Evolutionary conservation across 2,888 invertebrate species (phyloP), one percentile per base, ranked within the genome.

Genomic region (Eulithis prunata): DNA sequence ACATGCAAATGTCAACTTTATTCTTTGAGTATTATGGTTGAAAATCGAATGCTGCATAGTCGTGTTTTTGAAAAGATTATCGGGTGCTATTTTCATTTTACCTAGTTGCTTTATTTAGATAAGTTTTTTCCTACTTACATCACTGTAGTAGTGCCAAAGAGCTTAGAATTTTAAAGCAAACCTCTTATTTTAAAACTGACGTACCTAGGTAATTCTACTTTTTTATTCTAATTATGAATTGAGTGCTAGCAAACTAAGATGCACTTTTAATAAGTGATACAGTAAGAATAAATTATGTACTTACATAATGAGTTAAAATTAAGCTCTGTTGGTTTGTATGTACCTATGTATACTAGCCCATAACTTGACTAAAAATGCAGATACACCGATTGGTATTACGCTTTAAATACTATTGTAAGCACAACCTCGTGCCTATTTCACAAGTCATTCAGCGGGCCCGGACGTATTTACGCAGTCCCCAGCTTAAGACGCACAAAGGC

Each of bases 1-100:
- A 73, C 77, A 77, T 71, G 57, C 71, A 65, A 84, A 77, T 71
- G 70, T 38, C 70, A 51, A 78, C 83, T 77, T 77, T 80, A 73
- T 67, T 6, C 1, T 56, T 13, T 58, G 59, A 21, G 5, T 0
- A 13, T 63, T 76, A 84, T 66, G 79, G 81, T 78, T 64, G 71
- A 75, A 77, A 77, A 75, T 68, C 51, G 67, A 71, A 64, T 71
- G 73, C 60, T 56, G 52, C 57, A 60, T 71, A 54, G 54, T 49
- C 61, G 68, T 59, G 70, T 68, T 69, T 68, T 66, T 66, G 73
- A 71, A 70, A 75, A 77, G 60, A 78, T 72, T 64, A 66, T 74
- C 63, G 70, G 64, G 72, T 72, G 59, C 52, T 69, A 64, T 65
- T 69, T 69, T 63, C 64, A 64, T 61, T 53, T 57, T 43, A 60